phyloP scores from a whole-genome alignment of 2,113 vertebrate genomes.

The Zosterops hypoxanthus region DNA sequence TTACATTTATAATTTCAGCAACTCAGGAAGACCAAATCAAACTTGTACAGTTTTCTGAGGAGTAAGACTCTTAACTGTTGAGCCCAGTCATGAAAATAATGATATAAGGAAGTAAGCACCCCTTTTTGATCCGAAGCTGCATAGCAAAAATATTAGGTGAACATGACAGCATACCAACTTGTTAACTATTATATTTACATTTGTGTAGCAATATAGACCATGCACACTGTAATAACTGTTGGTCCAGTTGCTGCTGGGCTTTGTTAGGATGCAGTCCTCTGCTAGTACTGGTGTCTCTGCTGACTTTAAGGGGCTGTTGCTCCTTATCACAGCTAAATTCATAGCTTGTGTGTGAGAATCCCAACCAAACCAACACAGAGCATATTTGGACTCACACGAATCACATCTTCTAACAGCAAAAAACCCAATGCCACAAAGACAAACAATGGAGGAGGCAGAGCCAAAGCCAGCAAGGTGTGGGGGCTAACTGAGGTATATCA shows the following conservation, averaged over 20 bases:
- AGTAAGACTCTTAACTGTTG: neutral
- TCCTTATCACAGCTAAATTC: neutral
- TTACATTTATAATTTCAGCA: neutral
- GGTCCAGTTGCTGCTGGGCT: neutral
- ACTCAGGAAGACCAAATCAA: neutral
- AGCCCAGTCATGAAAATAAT: neutral
- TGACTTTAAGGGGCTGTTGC: neutral
- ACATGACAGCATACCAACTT: neutral
- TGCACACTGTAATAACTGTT: neutral
- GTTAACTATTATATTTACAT: neutral
- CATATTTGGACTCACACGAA: fast-evolving
- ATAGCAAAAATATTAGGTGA: neutral
- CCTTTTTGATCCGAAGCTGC: neutral
- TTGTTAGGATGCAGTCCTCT: neutral
- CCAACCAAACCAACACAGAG: neutral
- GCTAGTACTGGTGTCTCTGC: neutral
- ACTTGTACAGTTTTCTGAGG: neutral
- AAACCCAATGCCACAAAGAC: neutral
- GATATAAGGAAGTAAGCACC: neutral
- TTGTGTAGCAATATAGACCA: neutral
- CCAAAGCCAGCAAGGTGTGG: neutral
- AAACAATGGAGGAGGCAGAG: neutral
- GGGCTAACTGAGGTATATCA: neutral
- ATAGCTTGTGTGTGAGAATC: neutral
- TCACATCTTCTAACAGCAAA: fast-evolving